phyloP scores from a whole-genome alignment of 2,113 vertebrate genomes.

The Aspiorhynchus laticeps region DNA sequence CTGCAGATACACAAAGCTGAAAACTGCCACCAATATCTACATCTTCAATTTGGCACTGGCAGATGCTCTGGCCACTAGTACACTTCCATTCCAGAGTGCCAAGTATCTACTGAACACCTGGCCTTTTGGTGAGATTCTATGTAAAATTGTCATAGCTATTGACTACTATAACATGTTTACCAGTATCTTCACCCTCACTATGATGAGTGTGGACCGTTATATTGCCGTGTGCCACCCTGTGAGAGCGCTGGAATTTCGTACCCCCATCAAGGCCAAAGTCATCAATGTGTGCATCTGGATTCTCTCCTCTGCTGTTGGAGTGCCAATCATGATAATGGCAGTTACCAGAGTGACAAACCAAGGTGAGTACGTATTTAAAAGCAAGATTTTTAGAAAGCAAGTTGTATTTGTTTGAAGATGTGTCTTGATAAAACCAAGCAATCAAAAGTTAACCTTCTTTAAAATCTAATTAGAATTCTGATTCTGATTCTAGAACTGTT shows the following conservation, averaged over 20 bases:
- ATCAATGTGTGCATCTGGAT: conserved; percentile 97
- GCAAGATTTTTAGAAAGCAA: no score
- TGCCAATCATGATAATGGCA: conserved; percentile 93
- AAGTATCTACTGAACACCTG: conserved; percentile 73
- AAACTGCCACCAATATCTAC: conserved; percentile 97
- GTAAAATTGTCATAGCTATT: conserved; percentile 90
- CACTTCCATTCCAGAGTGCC: conserved; percentile 90
- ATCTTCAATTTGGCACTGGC: conserved; percentile 96
- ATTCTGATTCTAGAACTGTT: not conserved
- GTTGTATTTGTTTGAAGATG: not conserved
- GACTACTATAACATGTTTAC: conserved; percentile 99
- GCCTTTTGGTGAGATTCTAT: conserved; percentile 91
- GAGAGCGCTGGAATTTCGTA: conserved; percentile 89
- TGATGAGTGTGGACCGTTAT: conserved; percentile 81
- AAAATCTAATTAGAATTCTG: not conserved
- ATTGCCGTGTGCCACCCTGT: conserved; percentile 92
- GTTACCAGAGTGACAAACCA: conserved; percentile 81
- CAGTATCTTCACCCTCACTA: conserved; percentile 89
- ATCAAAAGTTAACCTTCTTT: not conserved
- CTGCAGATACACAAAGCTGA: conserved; percentile 94
- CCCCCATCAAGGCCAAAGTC: conserved; percentile 88
- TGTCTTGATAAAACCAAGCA: not conserved
- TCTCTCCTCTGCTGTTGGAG: conserved; percentile 88
- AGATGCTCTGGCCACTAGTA: conserved; percentile 90
- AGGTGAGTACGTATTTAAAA: conserved; percentile 71